Percentiles rank a stretch among this genome's conserved stretches.
These are phyloP conservation scores for Colletes latitarsis DNA, from an alignment of 1,140 invertebrate genomes.

Conservation along the genomic window DNA sequence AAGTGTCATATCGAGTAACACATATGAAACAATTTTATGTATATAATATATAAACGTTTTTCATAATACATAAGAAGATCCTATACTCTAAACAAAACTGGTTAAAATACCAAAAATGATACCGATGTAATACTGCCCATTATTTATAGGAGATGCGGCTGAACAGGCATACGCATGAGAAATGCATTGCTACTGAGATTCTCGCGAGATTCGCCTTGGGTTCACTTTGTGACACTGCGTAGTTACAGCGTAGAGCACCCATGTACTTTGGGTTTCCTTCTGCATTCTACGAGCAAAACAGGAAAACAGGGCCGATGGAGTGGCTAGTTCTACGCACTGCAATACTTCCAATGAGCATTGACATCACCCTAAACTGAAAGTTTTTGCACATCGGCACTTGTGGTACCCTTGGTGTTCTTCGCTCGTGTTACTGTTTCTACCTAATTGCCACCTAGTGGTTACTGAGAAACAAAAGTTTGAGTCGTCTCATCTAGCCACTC, in stretches of 20 bases:
- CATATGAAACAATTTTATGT: neutral
- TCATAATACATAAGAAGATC: slow-evolving; percentile 18
- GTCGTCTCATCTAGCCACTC: slow-evolving; percentile 73
- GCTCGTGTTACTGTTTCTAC: slow-evolving; percentile 64
- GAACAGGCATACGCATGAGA: slow-evolving; percentile 77
- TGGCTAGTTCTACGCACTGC: slow-evolving; percentile 74
- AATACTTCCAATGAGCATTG: slow-evolving; percentile 70
- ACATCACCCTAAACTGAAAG: slow-evolving; percentile 69
- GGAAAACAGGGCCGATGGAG: slow-evolving; percentile 68
- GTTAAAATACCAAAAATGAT: slow-evolving; percentile 66
- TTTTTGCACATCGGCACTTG: slow-evolving; percentile 67
- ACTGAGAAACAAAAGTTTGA: slow-evolving; percentile 65
- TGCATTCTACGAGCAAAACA: slow-evolving; percentile 76
- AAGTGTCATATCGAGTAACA: neutral
- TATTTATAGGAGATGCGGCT: slow-evolving; percentile 83
- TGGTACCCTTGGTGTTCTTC: slow-evolving; percentile 65
- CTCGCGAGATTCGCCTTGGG: slow-evolving; percentile 78
- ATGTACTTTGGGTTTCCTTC: slow-evolving; percentile 78
- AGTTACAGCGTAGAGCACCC: slow-evolving; percentile 80
- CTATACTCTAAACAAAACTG: slow-evolving; percentile 57
- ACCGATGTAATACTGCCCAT: slow-evolving; percentile 81
- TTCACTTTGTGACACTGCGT: slow-evolving; percentile 79
- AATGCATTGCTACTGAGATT: slow-evolving; percentile 76
- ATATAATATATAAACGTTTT: slow-evolving; percentile 11
- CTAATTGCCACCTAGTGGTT: slow-evolving; percentile 56